Percentiles rank a stretch among this genome's conserved stretches.
Evolutionary conservation across 2,797 vertebrate species (phyloP).

Genomic region (Neopelma chrysocephalum): DNA sequence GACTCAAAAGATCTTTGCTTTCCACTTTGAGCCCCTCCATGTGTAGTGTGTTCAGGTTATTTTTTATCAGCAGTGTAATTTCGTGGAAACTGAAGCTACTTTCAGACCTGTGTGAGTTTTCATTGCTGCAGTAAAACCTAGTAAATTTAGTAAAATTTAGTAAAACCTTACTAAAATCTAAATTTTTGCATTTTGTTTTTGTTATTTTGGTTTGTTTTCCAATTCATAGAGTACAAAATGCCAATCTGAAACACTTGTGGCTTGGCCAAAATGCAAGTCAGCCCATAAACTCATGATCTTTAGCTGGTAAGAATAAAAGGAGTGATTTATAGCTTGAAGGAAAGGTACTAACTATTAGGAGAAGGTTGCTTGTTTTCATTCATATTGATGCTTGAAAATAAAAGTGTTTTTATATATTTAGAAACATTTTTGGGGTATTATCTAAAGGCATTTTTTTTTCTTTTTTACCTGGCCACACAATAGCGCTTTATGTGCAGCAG

Average conservation of each 20-base stretch:
- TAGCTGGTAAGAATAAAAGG: background rate
- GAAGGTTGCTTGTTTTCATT: background rate
- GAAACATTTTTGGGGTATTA: background rate
- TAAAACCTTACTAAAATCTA: background rate
- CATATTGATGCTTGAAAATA: background rate
- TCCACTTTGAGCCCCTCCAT: background rate
- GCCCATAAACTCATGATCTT: background rate
- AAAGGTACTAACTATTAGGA: rapidly evolving
- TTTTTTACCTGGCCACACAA: background rate
- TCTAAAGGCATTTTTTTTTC: background rate
- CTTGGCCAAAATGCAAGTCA: background rate
- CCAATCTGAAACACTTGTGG: background rate
- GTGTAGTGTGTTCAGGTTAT: background rate
- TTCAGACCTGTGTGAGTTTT: background rate
- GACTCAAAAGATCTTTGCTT: conserved; percentile 2
- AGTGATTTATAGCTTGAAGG: background rate
- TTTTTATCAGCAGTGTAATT: background rate
- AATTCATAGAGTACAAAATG: background rate
- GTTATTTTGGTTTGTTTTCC: background rate
- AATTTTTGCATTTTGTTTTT: background rate
- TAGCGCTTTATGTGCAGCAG: background rate
- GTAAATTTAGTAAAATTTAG: too few species aligned
- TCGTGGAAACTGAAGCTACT: background rate
- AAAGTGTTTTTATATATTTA: background rate
- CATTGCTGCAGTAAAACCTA: background rate